These are phyloP conservation scores for Teleogryllus occipitalis DNA, from an alignment of 1,140 invertebrate genomes.

Conservation along the genomic window DNA sequence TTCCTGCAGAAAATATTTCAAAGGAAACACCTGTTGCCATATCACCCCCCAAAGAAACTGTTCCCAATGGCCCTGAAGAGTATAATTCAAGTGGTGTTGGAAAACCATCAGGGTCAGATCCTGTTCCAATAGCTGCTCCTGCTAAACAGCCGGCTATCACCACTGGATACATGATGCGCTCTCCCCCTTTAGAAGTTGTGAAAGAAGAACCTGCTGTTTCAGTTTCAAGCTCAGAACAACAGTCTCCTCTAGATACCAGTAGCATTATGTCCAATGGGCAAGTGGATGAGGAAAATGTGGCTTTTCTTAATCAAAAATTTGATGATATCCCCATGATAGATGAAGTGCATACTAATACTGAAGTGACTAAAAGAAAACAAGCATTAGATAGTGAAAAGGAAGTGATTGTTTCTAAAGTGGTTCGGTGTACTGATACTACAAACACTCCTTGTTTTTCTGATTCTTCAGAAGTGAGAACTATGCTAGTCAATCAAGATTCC, in stretches of 20 bases:
- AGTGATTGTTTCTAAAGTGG: not conserved
- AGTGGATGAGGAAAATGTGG: not conserved
- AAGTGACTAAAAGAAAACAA: not conserved
- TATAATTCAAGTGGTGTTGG: not conserved
- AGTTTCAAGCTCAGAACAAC: not conserved
- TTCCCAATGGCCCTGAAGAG: not conserved
- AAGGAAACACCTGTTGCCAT: not conserved
- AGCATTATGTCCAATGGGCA: not conserved
- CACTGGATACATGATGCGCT: not conserved
- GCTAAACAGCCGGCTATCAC: not conserved
- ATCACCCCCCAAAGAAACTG: not conserved
- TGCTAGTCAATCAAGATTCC: not conserved
- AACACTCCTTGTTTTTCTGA: not conserved
- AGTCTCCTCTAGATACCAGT: not conserved
- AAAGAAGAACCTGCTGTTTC: slow-evolving; percentile 9
- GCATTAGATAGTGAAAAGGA: not conserved
- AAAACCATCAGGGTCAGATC: not conserved
- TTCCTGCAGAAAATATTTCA: not conserved
- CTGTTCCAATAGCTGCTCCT: not conserved
- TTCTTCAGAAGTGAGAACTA: not conserved
- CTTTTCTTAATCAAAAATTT: not conserved
- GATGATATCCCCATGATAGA: too few species aligned
- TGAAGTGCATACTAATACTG: not conserved
- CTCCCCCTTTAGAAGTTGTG: slow-evolving; percentile 15
- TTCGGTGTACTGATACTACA: not conserved